Conservation (phyloP, 2,113 vertebrate genomes). For the Albula glossodonta region DNA sequence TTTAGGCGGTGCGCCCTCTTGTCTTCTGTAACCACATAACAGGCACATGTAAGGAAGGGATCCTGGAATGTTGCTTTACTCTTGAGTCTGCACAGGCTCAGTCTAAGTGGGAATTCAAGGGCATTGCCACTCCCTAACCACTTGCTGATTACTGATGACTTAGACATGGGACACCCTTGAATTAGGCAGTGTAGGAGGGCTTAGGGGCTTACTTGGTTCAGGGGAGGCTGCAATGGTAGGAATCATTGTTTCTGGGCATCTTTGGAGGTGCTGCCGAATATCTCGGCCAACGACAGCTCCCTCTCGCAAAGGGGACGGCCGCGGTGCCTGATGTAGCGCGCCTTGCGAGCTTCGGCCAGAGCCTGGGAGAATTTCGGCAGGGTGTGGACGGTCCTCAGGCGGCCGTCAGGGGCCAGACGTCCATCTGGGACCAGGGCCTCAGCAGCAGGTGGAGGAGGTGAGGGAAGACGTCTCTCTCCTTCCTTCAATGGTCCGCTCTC, state of each 20-base stretch:
- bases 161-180: no score
- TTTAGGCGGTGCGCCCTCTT: no score
- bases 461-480: not conserved
- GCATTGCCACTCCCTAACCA: no score
- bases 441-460: not conserved
- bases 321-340: slow-evolving; percentile 67
- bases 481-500: slow-evolving; percentile 28
- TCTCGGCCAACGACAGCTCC: slow-evolving; percentile 56
- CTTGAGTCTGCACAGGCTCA: no score
- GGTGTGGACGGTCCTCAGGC: slow-evolving; percentile 42
- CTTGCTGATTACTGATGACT: no score
- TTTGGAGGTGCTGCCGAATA: slow-evolving; percentile 46
- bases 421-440: slow-evolving; percentile 8
- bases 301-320: slow-evolving; percentile 52
- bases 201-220: no score
- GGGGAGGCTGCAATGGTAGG: not conserved
- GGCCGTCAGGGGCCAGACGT: slow-evolving; percentile 31
- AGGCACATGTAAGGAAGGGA: no score
- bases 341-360: slow-evolving; percentile 60
- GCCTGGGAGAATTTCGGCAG: slow-evolving; percentile 57
- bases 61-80: no score
- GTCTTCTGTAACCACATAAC: no score
- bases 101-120: no score
- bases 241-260: slow-evolving; percentile 3
- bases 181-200: no score